A percentile compares a stretch with the other conserved stretches of the same genome.
Conservation (phyloP, 2,113 vertebrate species). For the Mugil cephalus region DNA sequence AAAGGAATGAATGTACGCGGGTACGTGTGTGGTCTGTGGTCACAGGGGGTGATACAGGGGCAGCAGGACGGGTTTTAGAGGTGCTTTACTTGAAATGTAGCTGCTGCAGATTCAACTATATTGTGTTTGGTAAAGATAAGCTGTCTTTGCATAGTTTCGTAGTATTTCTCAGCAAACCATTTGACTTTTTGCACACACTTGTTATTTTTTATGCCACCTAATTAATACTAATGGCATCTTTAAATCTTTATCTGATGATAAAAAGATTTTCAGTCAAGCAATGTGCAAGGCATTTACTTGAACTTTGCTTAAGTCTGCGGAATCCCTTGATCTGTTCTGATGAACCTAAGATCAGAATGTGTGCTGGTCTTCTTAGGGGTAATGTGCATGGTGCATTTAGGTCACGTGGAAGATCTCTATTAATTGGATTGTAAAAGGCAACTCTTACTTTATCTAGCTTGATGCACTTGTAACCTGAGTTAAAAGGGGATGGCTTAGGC, state of each 20-base stretch:
- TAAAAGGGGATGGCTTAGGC: too few relatives aligned
- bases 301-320: background rate
- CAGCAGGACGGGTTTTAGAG: constrained; percentile 20
- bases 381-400: too few relatives aligned
- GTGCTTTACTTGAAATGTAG: constrained; percentile 60
- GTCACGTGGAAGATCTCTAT: too few relatives aligned
- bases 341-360: background rate
- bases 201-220: constrained; percentile 16
- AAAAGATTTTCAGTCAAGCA: constrained; percentile 38
- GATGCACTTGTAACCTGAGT: too few relatives aligned
- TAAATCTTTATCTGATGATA: constrained; percentile 49
- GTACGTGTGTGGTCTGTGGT: constrained; percentile 14
- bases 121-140: constrained; percentile 43
- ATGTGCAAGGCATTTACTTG: background rate
- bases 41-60: background rate
- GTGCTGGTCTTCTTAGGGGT: background rate
- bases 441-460: too few relatives aligned
- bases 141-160: constrained; percentile 48
- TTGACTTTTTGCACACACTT: background rate
- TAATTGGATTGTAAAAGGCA: too few relatives aligned
- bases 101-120: constrained; percentile 73
- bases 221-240: constrained; percentile 60
- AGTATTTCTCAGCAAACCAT: constrained; percentile 5
- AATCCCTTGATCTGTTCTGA: background rate
- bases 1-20: background rate